Evolutionary conservation across 2,888 invertebrate genomes (phyloP).

Genomic region (Willowsia nigromaculata): DNA sequence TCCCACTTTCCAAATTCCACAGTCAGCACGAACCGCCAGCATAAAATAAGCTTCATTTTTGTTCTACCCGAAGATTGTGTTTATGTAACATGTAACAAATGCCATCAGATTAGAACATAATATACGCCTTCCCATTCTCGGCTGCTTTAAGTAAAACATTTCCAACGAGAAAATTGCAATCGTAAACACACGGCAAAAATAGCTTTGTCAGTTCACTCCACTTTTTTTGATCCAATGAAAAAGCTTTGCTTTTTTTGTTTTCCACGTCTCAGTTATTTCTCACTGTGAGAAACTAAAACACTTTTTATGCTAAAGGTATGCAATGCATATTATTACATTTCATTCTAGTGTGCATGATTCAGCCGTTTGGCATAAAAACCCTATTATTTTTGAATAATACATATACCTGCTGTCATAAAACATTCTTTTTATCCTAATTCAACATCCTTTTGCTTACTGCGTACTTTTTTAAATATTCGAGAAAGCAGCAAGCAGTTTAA

Average conservation of each 20-base stretch:
- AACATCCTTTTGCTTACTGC: background rate
- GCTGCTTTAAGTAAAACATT: background rate
- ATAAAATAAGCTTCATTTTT: background rate
- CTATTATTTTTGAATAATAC: background rate
- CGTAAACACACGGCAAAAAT: slow-evolving; percentile 17
- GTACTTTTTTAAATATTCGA: background rate
- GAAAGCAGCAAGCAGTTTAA: background rate
- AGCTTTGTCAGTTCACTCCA: slow-evolving; percentile 17
- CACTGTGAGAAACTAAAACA: background rate
- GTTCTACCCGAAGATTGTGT: background rate
- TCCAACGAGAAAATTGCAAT: background rate
- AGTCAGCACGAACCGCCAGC: too few relatives aligned
- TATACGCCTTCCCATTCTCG: too few relatives aligned
- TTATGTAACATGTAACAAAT: background rate
- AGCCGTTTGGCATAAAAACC: background rate
- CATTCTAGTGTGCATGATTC: background rate
- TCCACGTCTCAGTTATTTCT: background rate
- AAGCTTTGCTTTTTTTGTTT: background rate
- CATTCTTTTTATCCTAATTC: background rate
- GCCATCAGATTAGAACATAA: background rate
- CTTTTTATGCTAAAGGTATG: too few relatives aligned
- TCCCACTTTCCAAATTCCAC: slow-evolving; percentile 26
- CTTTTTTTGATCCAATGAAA: slow-evolving; percentile 17
- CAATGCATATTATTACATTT: too few relatives aligned
- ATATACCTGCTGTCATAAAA: background rate